phyloP scores from a whole-genome alignment of 2,113 vertebrate genomes.

The Heptranchias perlo region DNA sequence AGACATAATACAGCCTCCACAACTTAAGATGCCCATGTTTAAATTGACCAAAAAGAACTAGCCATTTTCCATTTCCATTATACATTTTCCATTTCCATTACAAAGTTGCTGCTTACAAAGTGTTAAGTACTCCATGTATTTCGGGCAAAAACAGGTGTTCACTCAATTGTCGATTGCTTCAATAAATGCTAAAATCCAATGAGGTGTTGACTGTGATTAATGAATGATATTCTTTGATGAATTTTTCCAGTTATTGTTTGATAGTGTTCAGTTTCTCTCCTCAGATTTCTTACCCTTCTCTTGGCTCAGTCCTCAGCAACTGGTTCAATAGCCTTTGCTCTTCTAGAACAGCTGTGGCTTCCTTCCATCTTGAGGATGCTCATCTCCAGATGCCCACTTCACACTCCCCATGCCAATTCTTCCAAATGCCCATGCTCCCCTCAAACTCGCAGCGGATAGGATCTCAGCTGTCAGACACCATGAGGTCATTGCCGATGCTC shows the following conservation, averaged over 20 bases:
- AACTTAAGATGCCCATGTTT: too few species aligned
- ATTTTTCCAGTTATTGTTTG: not conserved
- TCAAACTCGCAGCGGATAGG: not conserved
- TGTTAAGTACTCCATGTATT: not conserved
- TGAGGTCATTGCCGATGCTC: not conserved
- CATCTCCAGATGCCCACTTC: not conserved
- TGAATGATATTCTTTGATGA: too few species aligned
- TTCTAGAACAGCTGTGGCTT: not conserved
- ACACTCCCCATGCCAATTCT: not conserved
- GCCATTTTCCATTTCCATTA: not conserved
- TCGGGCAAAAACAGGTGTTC: not conserved
- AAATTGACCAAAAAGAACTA: too few species aligned
- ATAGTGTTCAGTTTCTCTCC: not conserved
- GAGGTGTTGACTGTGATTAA: too few species aligned
- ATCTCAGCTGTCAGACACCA: not conserved
- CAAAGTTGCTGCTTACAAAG: not conserved
- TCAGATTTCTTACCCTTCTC: not conserved
- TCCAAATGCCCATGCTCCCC: not conserved
- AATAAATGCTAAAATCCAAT: not conserved
- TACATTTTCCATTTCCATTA: too few species aligned
- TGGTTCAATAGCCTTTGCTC: not conserved
- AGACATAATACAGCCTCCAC: not conserved
- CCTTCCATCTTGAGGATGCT: not conserved
- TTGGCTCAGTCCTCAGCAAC: not conserved
- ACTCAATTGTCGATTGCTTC: not conserved